A percentile compares a stretch with the other conserved stretches of the same genome.
These are phyloP conservation scores for Neolamprologus caudopunctatus DNA, from an alignment of 2,113 vertebrate genomes.

Conservation along the genomic window DNA sequence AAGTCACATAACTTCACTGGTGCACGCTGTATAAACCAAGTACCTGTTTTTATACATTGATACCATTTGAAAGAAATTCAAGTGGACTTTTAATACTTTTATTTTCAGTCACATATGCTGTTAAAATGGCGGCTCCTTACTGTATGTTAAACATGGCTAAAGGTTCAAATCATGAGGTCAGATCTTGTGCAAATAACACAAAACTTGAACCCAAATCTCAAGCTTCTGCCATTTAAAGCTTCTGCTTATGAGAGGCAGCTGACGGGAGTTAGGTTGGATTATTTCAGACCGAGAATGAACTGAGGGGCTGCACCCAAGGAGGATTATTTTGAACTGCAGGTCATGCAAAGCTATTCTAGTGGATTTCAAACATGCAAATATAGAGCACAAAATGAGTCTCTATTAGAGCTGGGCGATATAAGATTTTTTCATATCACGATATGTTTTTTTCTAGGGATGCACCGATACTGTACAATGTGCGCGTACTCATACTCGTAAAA, in stretches of 20 bases:
- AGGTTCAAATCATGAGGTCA: not conserved
- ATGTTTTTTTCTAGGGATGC: no score
- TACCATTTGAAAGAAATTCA: not conserved
- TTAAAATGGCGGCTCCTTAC: accelerated
- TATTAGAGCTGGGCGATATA: no score
- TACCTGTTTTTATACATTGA: not conserved
- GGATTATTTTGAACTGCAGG: not conserved
- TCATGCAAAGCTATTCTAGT: not conserved
- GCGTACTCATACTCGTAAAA: no score
- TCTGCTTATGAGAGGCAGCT: not conserved
- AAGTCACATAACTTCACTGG: not conserved
- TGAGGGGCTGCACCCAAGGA: not conserved
- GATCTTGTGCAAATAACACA: not conserved
- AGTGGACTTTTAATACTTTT: not conserved
- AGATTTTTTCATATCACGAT: no score
- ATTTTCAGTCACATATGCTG: not conserved
- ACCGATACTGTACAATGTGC: no score
- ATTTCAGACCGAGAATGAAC: not conserved
- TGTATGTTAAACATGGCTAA: not conserved
- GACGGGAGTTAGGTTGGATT: not conserved
- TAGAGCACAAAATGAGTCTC: not conserved
- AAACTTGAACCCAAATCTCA: not conserved
- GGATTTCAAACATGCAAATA: not conserved
- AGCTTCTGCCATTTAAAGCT: not conserved
- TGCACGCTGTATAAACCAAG: accelerated